Conservation (phyloP, 2,888 invertebrate genomes). For the Chalcosyrphus nemorum region DNA sequence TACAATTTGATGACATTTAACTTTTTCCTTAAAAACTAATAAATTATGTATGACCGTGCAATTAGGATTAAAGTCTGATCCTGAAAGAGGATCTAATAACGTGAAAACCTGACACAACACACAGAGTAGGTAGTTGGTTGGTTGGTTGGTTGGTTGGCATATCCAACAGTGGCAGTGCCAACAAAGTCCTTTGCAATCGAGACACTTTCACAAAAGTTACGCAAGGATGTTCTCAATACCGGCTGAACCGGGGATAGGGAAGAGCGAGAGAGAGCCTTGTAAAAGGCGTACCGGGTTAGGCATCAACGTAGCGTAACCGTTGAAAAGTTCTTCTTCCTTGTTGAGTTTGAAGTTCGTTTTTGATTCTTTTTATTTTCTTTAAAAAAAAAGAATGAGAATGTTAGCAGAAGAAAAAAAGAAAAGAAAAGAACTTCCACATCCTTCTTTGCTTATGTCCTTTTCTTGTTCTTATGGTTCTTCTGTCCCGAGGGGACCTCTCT, state of each 20-base stretch:
- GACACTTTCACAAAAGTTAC: conserved; percentile 57
- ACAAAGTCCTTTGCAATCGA: conserved; percentile 58
- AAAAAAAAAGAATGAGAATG: conserved; percentile 20
- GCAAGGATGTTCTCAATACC: conserved; percentile 4
- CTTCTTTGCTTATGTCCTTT: conserved; percentile 62
- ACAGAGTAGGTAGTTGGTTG: conserved; percentile 12
- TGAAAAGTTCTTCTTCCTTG: conserved; percentile 56
- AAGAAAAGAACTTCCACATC: conserved; percentile 77
- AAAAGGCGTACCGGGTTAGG: conserved; percentile 15
- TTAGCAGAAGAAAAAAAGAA: conserved; percentile 46
- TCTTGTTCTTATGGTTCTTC: conserved; percentile 33
- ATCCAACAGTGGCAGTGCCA: too few species aligned
- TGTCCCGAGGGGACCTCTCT: conserved; percentile 44
- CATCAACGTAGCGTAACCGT: conserved; percentile 52
- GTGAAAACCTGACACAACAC: conserved; percentile 28
- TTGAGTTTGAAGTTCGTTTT: conserved; percentile 54
- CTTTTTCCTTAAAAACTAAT: conserved; percentile 66
- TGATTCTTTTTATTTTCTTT: not conserved
- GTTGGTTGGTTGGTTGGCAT: too few species aligned
- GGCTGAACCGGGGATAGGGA: not conserved
- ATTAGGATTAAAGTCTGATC: conserved; percentile 68
- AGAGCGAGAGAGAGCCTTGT: too few species aligned
- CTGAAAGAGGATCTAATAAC: conserved; percentile 51
- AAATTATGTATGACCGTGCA: conserved; percentile 71
- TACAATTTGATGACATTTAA: conserved; percentile 71